Evolutionary conservation across 2,888 invertebrate genomes (phyloP).

Genomic region (Rotaria sp.): DNA sequence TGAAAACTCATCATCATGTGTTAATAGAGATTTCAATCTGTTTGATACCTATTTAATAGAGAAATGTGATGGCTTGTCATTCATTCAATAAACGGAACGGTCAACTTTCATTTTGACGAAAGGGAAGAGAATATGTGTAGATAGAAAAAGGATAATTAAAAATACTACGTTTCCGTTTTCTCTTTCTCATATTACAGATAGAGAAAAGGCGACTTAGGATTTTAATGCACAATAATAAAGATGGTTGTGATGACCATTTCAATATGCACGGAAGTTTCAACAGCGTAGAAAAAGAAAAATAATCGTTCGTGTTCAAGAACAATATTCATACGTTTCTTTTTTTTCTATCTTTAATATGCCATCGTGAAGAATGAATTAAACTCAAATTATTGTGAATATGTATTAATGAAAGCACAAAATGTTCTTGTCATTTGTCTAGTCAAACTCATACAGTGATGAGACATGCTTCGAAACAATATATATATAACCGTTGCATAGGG

Average conservation of each 20-base stretch:
- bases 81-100: conserved; percentile 2
- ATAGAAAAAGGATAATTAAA: not conserved
- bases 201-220: not conserved
- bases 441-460: not conserved
- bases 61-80: not conserved
- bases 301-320: not conserved
- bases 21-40: conserved; percentile 15
- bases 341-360: not conserved
- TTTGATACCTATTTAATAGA: conserved; percentile 22
- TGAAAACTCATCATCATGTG: conserved; percentile 7
- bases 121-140: not conserved
- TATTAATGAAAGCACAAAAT: not conserved
- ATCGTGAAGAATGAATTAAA: not conserved
- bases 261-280: not conserved
- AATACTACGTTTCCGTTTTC: conserved; percentile 10
- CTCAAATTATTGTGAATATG: not conserved
- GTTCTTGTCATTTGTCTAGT: not conserved
- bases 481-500: not conserved
- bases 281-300: not conserved
- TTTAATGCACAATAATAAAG: not conserved
- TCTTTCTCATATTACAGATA: not conserved
- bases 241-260: not conserved
- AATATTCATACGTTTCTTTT: not conserved
- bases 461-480: not conserved
- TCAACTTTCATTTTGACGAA: not conserved